Percentiles rank a stretch among this genome's conserved stretches.
Evolutionary conservation across 1,140 invertebrate species (phyloP).

Genomic region (Ctenoplectra terminalis): DNA sequence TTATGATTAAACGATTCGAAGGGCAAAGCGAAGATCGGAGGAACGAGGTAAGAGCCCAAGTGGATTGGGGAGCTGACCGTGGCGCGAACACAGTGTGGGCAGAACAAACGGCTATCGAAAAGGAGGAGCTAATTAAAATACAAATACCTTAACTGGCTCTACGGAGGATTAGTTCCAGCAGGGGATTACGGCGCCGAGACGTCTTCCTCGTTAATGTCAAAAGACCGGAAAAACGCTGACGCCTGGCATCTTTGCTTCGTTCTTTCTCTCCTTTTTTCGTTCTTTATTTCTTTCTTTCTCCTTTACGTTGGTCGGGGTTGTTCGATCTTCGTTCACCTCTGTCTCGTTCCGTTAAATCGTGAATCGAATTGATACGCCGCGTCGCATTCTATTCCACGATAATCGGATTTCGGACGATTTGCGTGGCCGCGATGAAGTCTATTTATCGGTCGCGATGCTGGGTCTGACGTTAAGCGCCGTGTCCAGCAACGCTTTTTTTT

Average conservation of each 20-base stretch:
- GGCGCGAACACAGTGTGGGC: slow-evolving; percentile 54
- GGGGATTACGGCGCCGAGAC: slow-evolving; percentile 57
- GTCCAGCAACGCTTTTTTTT: neutral
- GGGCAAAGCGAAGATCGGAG: slow-evolving; percentile 44
- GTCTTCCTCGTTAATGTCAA: slow-evolving; percentile 69
- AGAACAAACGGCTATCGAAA: slow-evolving; percentile 77
- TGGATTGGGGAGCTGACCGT: slow-evolving; percentile 16
- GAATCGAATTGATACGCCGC: slow-evolving; percentile 67
- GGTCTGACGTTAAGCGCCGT: slow-evolving; percentile 38
- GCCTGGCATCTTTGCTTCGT: neutral
- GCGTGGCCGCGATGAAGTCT: slow-evolving; percentile 54
- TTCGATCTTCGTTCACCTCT: neutral
- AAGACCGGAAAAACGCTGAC: slow-evolving; percentile 42
- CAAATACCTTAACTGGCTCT: slow-evolving; percentile 78
- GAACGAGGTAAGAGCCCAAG: slow-evolving; percentile 14
- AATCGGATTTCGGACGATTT: slow-evolving; percentile 66
- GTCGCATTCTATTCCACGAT: slow-evolving; percentile 62
- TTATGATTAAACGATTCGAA: slow-evolving; percentile 82
- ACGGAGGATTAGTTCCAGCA: slow-evolving; percentile 72
- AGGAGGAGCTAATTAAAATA: slow-evolving; percentile 80
- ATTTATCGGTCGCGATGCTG: slow-evolving; percentile 51
- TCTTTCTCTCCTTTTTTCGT: neutral
- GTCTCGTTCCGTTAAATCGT: slow-evolving; percentile 53
- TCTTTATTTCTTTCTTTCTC: no score
- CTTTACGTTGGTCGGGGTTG: neutral